Evolutionary conservation across 2,797 vertebrate species (phyloP), one percentile per base, ranked within the genome.

Genomic region (Eremophila alpestris): DNA sequence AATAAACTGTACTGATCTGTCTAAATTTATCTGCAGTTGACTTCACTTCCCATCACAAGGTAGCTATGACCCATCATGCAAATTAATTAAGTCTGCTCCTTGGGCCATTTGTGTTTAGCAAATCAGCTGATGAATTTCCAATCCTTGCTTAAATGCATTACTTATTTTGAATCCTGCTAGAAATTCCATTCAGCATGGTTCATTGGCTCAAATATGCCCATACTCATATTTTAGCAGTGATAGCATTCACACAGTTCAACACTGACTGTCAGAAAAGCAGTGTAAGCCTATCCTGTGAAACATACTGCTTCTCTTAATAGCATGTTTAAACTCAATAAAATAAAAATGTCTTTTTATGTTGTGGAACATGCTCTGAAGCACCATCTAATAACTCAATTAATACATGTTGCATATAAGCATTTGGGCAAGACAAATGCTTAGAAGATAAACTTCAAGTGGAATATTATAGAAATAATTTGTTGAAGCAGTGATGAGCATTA

Each of bases 391-490:
- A 92, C 22, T 91, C 70, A 82, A 9, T 86, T 87, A 95, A 81
- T n/a, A 58, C n/a, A 56, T 43, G 40, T 64, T 91, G 23, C 30
- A 45, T 13, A 43, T 70, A 89, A 93, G 73, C 52, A 77, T 76
- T 78, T 75, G 90, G 79, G 85, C 29, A 74, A 64, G 60, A 92
- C 40, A 86, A 93, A 89, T 83, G 60, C 81, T 94, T 92, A 80
- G 45, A 90, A 95, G 93, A 92, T 56, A 77, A 67, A 82, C 84
- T 86, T 92, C 49, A 46, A 86, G 58, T 56, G 52, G 62, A 89
- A 49, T 40, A 52, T 86, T 74, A 93, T 40, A 91, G 92, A 83
- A 93, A 85, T 83, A 27, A 79, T 87, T 93, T 73, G 70, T 60
- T 79, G 79, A 93, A 89, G 49, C 48, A 78, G 41, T 80, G 68